Conservation (phyloP, 2,113 vertebrate genomes). For the Podocnemis expansa region DNA sequence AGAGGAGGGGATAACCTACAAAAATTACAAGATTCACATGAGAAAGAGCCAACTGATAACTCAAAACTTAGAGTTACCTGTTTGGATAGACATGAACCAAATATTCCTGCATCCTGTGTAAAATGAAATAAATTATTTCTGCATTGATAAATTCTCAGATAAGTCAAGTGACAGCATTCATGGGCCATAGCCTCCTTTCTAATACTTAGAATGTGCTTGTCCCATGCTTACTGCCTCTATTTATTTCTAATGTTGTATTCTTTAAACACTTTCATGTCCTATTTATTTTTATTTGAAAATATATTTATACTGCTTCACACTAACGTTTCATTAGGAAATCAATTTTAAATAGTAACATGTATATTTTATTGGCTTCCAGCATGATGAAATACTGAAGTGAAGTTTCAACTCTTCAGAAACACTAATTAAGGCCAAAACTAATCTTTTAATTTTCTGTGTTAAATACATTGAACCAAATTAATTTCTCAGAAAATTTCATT, state of each 20-base stretch:
- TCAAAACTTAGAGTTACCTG: neutral
- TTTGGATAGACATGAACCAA: neutral
- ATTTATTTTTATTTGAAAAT: neutral
- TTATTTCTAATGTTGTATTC: accelerated
- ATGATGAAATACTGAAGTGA: neutral
- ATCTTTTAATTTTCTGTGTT: neutral
- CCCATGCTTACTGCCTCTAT: neutral
- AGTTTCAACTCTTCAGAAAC: neutral
- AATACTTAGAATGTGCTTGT: neutral
- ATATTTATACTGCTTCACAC: neutral
- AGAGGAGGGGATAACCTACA: neutral
- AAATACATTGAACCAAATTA: neutral
- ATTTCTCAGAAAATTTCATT: neutral
- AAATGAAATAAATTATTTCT: neutral
- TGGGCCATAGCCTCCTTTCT: neutral
- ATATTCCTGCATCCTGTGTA: neutral
- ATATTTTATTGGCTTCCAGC: neutral
- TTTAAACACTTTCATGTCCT: neutral
- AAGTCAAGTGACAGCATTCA: neutral
- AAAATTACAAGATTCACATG: neutral
- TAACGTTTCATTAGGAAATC: neutral
- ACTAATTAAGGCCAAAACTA: neutral
- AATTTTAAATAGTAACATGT: neutral
- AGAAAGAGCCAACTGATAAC: neutral
- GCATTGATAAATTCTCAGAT: neutral